A percentile compares a stretch with the other conserved stretches of the same genome.
Evolutionary conservation across 2,888 invertebrate genomes (phyloP).

Genomic region (Subacronicta megacephala): DNA sequence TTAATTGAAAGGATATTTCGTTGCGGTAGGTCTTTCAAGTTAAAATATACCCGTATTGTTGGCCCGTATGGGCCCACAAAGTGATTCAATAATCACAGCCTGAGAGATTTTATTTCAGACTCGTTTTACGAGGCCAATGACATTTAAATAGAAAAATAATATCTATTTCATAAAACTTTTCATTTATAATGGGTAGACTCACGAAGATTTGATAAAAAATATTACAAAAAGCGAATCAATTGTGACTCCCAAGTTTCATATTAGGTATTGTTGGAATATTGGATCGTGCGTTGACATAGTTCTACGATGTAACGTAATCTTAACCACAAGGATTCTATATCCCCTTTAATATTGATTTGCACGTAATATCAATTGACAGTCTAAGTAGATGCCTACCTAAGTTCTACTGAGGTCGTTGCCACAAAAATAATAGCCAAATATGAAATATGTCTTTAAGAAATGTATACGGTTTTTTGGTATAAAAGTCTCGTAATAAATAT

Average conservation of each 20-base stretch:
- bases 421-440: conserved; percentile 9
- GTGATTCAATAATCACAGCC: conserved; percentile 30
- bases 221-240: background rate
- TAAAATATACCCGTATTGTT: conserved; percentile 32
- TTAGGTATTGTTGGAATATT: background rate
- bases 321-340: conserved; percentile 52
- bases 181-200: too few relatives aligned
- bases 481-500: too few relatives aligned
- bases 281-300: conserved; percentile 29
- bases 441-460: background rate
- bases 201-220: background rate
- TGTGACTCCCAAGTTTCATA: background rate
- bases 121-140: conserved; percentile 25
- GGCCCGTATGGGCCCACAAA: conserved; percentile 29
- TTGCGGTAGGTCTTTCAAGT: conserved; percentile 57
- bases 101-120: conserved; percentile 34
- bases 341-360: conserved; percentile 40
- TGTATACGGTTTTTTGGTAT: too few relatives aligned
- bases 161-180: background rate
- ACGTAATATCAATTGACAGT: conserved; percentile 47
- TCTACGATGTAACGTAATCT: conserved; percentile 51
- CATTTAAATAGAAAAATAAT: conserved; percentile 2
- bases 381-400: conserved; percentile 6
- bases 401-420: conserved; percentile 9
- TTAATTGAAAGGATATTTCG: conserved; percentile 77